Base-by-base conservation (phyloP, 92 coral and sea anemone genomes). In the Zoanthus sansibaricus region DNA sequence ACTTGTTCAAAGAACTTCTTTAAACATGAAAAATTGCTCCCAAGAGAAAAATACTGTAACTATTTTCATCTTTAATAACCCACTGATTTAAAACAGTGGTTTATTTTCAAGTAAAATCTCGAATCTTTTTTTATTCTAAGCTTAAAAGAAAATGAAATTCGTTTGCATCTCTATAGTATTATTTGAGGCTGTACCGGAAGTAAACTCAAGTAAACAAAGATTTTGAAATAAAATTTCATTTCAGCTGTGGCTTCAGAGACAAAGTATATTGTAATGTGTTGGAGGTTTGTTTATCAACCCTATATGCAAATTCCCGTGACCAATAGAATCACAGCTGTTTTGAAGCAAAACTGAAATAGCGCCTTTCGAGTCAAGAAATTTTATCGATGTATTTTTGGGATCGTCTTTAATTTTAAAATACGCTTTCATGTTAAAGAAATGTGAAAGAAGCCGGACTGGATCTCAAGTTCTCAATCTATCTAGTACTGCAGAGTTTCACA, bases 301-400 rank as follows among this genome's bases (percentile, higher is more conserved):
- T 10, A 21, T 66, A 80, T 80, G 85, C 85, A 80, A 80, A 80
- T 80, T 80, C 64, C 47, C 0, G 30, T 46, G 46, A 31, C 73
- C 85, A 80, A 64, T 80, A 64, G 85, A 67, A 42, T 47, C 85
- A 32, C 85, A 37, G 85, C 44, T 80, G 61, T 46, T 25, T 18
- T 66, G 33, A 69, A 56, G 58, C 85, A 75, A 80, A 71, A n/a
- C 20, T 68, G 45, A 20, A 66, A 20, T 64, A 46, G 85, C 75
- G 74, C 59, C 73, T 80, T 66, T 64, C 85, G 25, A 80, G 66
- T 74, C 62, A 47, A 49, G 46, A 44, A 17, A 18, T 25, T 44
- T 17, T 48, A 55, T 58, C 21, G 52, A 4, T 42, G 44, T 46
- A 5, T 6, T 80, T 21, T 7, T 15, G 45, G 30, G 73, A 80